These are phyloP conservation scores for Temnopleurus reevesii DNA, from an alignment of 53 echinoderm and acorn worm species.

Conservation along the genomic window DNA sequence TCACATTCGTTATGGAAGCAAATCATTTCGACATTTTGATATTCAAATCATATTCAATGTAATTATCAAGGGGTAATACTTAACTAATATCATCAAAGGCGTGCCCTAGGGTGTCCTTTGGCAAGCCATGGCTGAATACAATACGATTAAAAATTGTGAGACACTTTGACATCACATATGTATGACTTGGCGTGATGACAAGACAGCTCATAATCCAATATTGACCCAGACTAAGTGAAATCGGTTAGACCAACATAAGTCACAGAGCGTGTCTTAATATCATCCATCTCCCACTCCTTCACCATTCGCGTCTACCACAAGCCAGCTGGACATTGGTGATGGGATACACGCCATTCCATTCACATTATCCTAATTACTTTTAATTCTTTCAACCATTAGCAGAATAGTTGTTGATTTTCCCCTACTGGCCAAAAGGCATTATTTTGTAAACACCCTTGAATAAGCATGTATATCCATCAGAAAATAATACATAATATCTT, in stretches of 20 bases:
- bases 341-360: neutral
- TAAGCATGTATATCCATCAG: too few species aligned
- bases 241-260: conserved; percentile 36
- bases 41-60: too few species aligned
- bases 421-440: too few species aligned
- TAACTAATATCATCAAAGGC: neutral
- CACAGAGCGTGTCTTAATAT: conserved; percentile 21
- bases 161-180: neutral
- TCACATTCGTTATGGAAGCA: too few species aligned
- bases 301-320: neutral
- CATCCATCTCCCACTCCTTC: neutral
- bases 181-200: neutral
- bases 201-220: neutral
- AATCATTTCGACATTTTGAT: too few species aligned
- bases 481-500: too few species aligned
- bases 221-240: conserved; percentile 28
- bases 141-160: neutral
- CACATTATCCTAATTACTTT: neutral
- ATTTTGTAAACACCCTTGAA: too few species aligned
- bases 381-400: neutral
- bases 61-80: too few species aligned
- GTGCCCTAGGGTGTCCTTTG: neutral
- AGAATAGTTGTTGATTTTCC: neutral
- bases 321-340: neutral
- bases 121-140: too few species aligned